These are phyloP conservation scores for Melanotaenia trifasciata DNA, from an alignment of 2,797 vertebrate species.

Conservation along the genomic window DNA sequence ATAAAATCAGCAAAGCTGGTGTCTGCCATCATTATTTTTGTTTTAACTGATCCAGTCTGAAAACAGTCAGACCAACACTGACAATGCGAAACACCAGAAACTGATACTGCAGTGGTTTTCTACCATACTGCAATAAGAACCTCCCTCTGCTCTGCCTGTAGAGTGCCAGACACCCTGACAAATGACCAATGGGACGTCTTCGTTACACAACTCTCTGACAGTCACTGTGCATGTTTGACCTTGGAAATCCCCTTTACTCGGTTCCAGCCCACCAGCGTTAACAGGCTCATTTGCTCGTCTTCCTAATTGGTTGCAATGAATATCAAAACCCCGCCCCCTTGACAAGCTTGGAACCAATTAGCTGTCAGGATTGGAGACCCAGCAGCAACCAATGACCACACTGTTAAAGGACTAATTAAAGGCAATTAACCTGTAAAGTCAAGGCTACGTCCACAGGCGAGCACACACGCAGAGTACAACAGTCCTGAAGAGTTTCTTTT, in stretches of 20 bases:
- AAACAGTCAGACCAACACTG: too few relatives aligned
- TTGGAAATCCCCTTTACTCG: conserved; percentile 22
- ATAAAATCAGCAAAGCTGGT: too few relatives aligned
- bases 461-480: neutral
- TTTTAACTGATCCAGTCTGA: too few relatives aligned
- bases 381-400: neutral
- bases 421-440: conserved; percentile 2
- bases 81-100: too few relatives aligned
- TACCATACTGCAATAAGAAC: conserved; percentile 13
- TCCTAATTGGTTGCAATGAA: conserved; percentile 22
- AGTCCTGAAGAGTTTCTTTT: conserved; percentile 42
- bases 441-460: neutral
- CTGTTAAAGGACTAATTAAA: conserved; percentile 10
- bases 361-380: neutral
- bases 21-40: too few relatives aligned
- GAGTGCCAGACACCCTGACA: conserved; percentile 20
- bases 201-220: conserved; percentile 23
- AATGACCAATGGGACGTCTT: conserved; percentile 41
- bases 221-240: conserved; percentile 18
- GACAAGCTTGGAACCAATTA: conserved; percentile 21
- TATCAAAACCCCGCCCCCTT: neutral
- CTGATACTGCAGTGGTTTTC: too few relatives aligned
- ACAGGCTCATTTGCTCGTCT: neutral
- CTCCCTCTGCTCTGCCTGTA: conserved; percentile 32
- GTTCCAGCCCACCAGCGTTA: neutral